These are phyloP conservation scores for Scelioninae gen. 1 DNA, from an alignment of 2,888 invertebrate genomes.

Conservation along the genomic window DNA sequence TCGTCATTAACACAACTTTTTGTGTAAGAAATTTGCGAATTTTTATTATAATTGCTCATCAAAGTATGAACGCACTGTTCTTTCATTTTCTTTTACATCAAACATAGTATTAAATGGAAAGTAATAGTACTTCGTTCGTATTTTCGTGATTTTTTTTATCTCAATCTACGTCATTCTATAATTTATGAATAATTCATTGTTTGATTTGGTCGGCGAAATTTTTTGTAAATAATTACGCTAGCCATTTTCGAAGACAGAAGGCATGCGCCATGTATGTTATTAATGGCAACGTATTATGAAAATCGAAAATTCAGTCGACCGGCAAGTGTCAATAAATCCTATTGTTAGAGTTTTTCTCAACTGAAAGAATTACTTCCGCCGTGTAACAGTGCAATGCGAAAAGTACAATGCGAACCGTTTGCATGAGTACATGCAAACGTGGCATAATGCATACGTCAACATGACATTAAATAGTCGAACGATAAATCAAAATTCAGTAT, in stretches of 20 bases:
- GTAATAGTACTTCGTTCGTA: constrained; percentile 13
- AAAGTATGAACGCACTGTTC: too few relatives aligned
- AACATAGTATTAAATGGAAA: constrained; percentile 11
- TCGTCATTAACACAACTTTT: too few relatives aligned
- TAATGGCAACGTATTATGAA: neutral
- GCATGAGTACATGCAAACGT: constrained; percentile 37
- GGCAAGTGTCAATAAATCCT: constrained; percentile 48
- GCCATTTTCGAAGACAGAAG: too few relatives aligned
- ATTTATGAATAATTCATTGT: constrained; percentile 33
- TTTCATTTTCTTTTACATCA: too few relatives aligned
- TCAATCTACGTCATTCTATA: constrained; percentile 23
- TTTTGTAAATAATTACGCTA: constrained; percentile 25
- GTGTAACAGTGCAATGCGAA: constrained; percentile 26
- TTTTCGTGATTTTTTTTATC: constrained; percentile 10
- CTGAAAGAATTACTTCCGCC: constrained; percentile 50
- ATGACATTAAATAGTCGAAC: constrained; percentile 17
- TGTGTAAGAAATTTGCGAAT: too few relatives aligned
- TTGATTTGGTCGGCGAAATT: constrained; percentile 5
- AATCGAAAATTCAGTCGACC: constrained; percentile 28
- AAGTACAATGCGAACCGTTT: constrained; percentile 41
- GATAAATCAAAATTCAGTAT: constrained; percentile 31
- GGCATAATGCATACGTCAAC: constrained; percentile 47
- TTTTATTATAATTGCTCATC: too few relatives aligned
- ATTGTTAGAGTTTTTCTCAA: constrained; percentile 50
- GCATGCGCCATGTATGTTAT: too few relatives aligned